A percentile compares a stretch with the other conserved stretches of the same genome.
phyloP scores from a whole-genome alignment of 2,113 vertebrate species.

The Nycticryphes semicollaris region DNA sequence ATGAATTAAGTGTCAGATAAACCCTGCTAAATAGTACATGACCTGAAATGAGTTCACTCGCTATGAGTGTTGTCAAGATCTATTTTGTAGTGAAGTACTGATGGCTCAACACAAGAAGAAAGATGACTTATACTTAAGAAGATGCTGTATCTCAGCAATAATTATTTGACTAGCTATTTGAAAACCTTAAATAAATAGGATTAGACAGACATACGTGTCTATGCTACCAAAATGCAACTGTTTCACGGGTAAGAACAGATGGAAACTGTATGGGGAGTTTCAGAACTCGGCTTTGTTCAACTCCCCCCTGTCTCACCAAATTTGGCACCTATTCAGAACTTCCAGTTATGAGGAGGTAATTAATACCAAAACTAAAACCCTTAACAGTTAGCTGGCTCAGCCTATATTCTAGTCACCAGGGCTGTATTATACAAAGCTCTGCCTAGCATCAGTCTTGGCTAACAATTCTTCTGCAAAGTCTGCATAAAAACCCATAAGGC shows the following conservation, averaged over 20 bases:
- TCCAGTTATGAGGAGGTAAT: neutral
- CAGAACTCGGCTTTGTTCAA: rapidly evolving
- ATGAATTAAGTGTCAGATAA: conserved; percentile 6
- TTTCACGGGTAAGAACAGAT: neutral
- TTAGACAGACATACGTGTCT: neutral
- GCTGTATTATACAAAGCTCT: neutral
- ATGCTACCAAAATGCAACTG: neutral
- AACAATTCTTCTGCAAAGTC: neutral
- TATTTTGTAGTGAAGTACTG: neutral
- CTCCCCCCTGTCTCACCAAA: neutral
- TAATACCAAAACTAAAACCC: neutral
- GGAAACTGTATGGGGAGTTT: neutral
- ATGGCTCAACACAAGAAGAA: neutral
- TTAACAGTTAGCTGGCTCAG: neutral
- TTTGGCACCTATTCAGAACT: neutral
- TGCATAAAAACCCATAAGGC: neutral
- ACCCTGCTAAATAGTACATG: neutral
- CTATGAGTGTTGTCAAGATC: neutral
- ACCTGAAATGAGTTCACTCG: neutral
- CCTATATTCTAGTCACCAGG: neutral
- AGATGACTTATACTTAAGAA: neutral
- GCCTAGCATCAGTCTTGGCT: neutral
- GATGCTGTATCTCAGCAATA: neutral
- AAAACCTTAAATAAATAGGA: neutral
- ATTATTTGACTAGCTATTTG: neutral